Evolutionary conservation across 2,888 invertebrate genomes (phyloP).

Genomic region (Erpobdella octoculata): DNA sequence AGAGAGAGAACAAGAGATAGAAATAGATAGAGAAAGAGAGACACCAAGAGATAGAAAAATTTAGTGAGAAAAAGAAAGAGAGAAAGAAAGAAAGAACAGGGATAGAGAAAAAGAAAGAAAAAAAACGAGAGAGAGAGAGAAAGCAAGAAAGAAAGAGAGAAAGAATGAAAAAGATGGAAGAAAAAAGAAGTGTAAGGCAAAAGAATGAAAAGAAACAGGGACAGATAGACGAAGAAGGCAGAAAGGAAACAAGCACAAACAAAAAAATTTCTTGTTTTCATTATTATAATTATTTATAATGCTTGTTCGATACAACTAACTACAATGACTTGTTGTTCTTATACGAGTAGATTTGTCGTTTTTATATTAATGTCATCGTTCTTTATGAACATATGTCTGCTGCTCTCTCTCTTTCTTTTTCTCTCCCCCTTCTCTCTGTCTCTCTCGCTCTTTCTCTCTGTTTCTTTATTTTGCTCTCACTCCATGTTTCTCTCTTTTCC

Average conservation of each 20-base stretch:
- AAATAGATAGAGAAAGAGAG: neutral
- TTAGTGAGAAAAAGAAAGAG: neutral
- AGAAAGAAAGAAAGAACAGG: neutral
- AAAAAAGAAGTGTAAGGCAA: neutral
- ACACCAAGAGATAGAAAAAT: neutral
- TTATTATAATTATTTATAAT: neutral
- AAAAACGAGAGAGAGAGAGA: neutral
- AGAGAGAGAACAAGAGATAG: too few relatives aligned
- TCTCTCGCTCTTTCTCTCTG: neutral
- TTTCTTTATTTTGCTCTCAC: neutral
- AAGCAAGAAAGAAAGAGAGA: conserved; percentile 5
- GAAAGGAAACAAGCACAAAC: neutral
- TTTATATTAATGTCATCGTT: neutral
- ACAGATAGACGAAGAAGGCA: neutral
- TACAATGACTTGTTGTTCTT: neutral
- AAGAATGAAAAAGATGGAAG: neutral
- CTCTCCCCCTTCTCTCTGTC: neutral
- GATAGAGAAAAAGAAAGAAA: neutral
- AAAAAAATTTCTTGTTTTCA: neutral
- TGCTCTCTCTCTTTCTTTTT: neutral
- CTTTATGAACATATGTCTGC: neutral
- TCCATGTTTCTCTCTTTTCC: neutral
- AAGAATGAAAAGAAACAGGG: neutral
- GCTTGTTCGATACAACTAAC: neutral
- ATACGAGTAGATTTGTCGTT: neutral